phyloP scores from a whole-genome alignment of 92 coral and sea anemone species.

The Porites evermanni region DNA sequence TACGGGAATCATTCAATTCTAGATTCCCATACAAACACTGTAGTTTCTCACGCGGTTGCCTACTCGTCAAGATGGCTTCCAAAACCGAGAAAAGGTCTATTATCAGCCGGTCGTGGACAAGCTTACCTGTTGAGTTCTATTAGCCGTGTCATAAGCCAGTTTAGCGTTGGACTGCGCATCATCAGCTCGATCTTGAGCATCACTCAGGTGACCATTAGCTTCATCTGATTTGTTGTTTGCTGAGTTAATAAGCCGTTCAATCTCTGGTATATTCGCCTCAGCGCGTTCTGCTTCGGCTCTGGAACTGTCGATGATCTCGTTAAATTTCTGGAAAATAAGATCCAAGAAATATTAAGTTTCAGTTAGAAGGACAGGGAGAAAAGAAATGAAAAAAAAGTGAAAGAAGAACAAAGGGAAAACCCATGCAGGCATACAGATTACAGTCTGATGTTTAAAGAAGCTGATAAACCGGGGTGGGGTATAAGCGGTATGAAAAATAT shows the following conservation, averaged over 20 bases:
- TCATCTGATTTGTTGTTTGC: conserved; percentile 89
- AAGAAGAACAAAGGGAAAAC: not conserved
- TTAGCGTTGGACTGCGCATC: conserved; percentile 71
- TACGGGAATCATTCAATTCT: too few relatives aligned
- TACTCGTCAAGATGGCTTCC: too few relatives aligned
- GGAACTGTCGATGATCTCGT: conserved; percentile 79
- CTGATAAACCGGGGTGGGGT: too few relatives aligned
- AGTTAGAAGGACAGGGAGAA: not conserved
- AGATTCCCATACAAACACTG: too few relatives aligned
- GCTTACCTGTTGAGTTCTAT: conserved; percentile 72
- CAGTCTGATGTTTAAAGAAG: too few relatives aligned
- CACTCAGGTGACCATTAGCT: conserved; percentile 75
- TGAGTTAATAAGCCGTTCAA: conserved; percentile 80
- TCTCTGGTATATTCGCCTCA: conserved; percentile 81
- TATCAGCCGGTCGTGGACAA: not conserved
- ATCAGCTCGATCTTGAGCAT: conserved; percentile 66
- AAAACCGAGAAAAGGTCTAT: too few relatives aligned
- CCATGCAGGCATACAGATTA: too few relatives aligned
- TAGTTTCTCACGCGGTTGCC: too few relatives aligned
- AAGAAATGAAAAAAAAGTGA: not conserved
- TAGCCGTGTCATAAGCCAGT: conserved; percentile 65
- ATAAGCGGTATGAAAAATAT: too few relatives aligned
- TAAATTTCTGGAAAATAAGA: conserved; percentile 75
- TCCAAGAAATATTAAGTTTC: not conserved
- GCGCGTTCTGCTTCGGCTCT: conserved; percentile 85